Evolutionary conservation across 2,888 invertebrate species (phyloP).

Genomic region (Doris montereyensis): DNA sequence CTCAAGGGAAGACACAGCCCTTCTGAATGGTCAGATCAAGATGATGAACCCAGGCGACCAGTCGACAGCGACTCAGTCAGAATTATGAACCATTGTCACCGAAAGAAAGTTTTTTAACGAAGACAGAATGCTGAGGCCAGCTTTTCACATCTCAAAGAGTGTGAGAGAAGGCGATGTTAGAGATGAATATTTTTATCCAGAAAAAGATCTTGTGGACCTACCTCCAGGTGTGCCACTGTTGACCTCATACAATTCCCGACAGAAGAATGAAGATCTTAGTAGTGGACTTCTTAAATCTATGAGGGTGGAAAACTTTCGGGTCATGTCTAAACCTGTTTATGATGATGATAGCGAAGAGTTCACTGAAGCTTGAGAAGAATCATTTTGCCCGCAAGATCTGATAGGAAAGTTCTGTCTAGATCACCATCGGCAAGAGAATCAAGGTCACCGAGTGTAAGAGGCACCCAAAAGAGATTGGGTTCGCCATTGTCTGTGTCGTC

Average conservation of each 20-base stretch:
- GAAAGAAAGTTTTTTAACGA: neutral
- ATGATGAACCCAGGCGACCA: neutral
- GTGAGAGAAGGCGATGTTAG: constrained; percentile 20
- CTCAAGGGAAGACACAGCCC: neutral
- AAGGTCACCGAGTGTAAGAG: neutral
- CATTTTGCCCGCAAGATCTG: constrained; percentile 28
- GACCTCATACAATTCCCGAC: neutral
- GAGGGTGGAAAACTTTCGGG: constrained; percentile 35
- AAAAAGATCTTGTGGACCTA: constrained; percentile 7
- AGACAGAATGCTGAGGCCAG: neutral
- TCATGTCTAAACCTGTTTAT: constrained; percentile 25
- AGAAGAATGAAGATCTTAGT: constrained; percentile 5
- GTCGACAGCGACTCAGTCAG: no score
- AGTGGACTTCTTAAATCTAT: constrained; percentile 1
- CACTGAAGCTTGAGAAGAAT: constrained; percentile 28
- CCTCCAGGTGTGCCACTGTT: constrained; percentile 2
- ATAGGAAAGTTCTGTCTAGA: constrained; percentile 5
- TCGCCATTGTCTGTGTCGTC: constrained; percentile 6
- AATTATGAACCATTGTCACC: neutral
- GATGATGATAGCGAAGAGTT: constrained; percentile 7
- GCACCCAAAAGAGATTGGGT: neutral
- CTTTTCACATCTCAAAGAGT: constrained; percentile 14
- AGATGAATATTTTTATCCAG: constrained; percentile 34
- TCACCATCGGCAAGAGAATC: constrained; percentile 20
- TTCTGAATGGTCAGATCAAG: neutral